phyloP scores from a whole-genome alignment of 2,888 invertebrate genomes.

The Pimpla rufipes region DNA sequence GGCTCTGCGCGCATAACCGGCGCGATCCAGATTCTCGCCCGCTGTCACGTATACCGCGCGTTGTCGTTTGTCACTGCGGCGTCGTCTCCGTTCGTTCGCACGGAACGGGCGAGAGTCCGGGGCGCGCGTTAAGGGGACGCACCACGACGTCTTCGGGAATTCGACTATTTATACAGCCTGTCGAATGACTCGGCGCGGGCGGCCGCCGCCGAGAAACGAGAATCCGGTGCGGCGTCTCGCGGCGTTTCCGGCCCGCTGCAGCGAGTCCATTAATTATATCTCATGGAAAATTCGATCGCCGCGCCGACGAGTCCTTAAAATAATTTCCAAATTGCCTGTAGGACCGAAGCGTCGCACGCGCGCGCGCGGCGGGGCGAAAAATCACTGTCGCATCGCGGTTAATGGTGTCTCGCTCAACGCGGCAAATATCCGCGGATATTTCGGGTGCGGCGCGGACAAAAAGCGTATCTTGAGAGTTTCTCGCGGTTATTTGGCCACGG shows the following conservation, averaged over 20 bases:
- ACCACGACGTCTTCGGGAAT: conserved; percentile 52
- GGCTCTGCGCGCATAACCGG: conserved; percentile 2
- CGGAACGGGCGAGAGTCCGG: conserved; percentile 31
- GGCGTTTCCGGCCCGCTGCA: conserved; percentile 34
- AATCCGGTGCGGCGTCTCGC: conserved; percentile 55
- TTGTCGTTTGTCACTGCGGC: conserved; percentile 62
- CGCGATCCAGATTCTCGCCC: conserved; percentile 56
- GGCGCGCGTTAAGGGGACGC: conserved; percentile 33
- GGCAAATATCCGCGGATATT: no score
- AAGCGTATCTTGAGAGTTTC: no score
- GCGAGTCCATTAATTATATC: conserved; percentile 26
- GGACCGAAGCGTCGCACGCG: not conserved
- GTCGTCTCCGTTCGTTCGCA: conserved; percentile 28
- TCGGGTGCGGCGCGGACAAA: no score
- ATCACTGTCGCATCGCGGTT: no score
- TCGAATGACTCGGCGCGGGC: conserved; percentile 57
- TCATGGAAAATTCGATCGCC: conserved; percentile 7
- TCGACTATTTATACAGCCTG: conserved; percentile 66
- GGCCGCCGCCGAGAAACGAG: conserved; percentile 23
- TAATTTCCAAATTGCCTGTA: not conserved
- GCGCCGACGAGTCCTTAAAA: not conserved
- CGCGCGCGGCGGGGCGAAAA: no score
- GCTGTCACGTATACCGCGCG: conserved; percentile 35
- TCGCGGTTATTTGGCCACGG: no score
- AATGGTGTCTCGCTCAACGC: no score